A percentile compares a stretch with the other conserved stretches of the same genome.
Conservation (phyloP, 2,797 vertebrate species). For the Octomys mimax region DNA sequence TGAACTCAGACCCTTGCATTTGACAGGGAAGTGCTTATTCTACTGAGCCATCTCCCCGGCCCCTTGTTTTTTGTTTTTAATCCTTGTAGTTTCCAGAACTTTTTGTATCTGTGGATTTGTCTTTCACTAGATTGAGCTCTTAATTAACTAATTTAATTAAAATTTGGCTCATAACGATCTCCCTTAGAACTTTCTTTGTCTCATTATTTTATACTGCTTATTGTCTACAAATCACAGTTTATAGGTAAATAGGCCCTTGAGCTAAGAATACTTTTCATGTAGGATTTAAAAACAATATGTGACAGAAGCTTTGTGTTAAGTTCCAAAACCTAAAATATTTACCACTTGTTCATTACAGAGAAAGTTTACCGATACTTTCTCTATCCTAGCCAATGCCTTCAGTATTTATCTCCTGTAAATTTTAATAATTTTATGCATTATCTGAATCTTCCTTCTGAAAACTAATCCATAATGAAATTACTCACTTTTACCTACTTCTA, state of each 20-base stretch:
- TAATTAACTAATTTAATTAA: neutral
- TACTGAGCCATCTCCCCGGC: too few relatives aligned
- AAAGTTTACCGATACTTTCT: neutral
- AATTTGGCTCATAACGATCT: neutral
- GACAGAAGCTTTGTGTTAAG: neutral
- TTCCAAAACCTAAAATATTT: slow-evolving; percentile 2
- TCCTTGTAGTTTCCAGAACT: neutral
- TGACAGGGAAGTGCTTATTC: too few relatives aligned
- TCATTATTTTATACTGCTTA: neutral
- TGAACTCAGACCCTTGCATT: too few relatives aligned
- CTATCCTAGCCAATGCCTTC: neutral
- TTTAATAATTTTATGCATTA: neutral
- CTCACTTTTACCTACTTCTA: neutral
- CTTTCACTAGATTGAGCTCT: neutral
- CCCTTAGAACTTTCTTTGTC: neutral
- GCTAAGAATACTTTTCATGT: neutral
- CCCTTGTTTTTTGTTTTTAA: too few relatives aligned
- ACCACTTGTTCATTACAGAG: neutral
- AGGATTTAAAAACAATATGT: neutral
- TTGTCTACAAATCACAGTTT: neutral
- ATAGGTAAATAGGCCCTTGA: neutral
- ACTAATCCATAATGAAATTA: neutral
- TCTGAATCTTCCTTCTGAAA: neutral
- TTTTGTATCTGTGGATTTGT: neutral
- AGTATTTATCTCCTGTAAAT: neutral